These are phyloP conservation scores for Halyomorpha halys DNA, from an alignment of 1,140 invertebrate genomes.

Conservation along the genomic window DNA sequence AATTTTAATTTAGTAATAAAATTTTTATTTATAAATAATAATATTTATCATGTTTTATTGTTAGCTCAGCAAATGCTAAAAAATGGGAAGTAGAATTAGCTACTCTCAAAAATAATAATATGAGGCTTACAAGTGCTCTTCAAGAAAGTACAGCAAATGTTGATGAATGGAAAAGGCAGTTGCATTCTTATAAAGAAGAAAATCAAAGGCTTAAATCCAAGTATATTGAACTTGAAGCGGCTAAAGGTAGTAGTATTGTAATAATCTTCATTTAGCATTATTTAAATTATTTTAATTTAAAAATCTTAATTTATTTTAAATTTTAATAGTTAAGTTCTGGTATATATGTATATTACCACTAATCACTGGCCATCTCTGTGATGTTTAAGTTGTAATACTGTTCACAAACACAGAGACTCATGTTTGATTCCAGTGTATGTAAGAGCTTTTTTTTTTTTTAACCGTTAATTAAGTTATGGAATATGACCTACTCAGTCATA, in stretches of 20 bases:
- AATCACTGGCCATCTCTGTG: too few relatives aligned
- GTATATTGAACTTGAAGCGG: conserved; percentile 59
- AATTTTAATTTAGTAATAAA: too few relatives aligned
- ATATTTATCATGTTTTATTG: conserved; percentile 30
- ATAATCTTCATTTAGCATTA: neutral
- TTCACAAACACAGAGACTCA: too few relatives aligned
- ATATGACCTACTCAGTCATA: too few relatives aligned
- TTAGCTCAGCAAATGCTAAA: conserved; percentile 89
- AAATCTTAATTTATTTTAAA: too few relatives aligned
- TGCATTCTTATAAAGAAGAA: conserved; percentile 92
- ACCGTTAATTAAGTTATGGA: too few relatives aligned
- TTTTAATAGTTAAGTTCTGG: too few relatives aligned
- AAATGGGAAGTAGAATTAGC: conserved; percentile 97
- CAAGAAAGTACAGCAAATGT: conserved; percentile 97
- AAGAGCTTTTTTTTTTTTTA: too few relatives aligned
- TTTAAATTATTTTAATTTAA: neutral
- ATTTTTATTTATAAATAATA: neutral
- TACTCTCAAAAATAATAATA: conserved; percentile 92
- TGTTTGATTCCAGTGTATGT: too few relatives aligned
- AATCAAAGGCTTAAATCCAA: conserved; percentile 77
- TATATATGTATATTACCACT: too few relatives aligned
- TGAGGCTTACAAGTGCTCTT: conserved; percentile 83
- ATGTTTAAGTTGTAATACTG: too few relatives aligned
- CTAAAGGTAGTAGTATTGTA: conserved; percentile 42
- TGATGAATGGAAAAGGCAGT: conserved; percentile 94